Evolutionary conservation across 2,888 invertebrate species (phyloP).

Genomic region (Conistra vaccinii): DNA sequence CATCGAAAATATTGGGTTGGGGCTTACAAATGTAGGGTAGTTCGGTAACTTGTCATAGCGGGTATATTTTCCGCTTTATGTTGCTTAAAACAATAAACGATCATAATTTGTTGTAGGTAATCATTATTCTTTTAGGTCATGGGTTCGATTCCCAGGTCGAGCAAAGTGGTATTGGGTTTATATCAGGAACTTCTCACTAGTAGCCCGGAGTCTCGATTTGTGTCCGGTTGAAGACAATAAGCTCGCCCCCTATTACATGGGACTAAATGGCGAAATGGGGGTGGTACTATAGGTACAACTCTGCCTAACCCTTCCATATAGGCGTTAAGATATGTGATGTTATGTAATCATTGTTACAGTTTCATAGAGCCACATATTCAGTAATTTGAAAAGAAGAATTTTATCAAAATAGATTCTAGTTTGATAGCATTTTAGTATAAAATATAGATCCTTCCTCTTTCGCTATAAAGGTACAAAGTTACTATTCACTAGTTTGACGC

Average conservation of each 20-base stretch:
- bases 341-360: neutral
- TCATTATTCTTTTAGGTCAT: neutral
- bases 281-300: neutral
- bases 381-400: neutral
- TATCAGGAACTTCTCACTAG: neutral
- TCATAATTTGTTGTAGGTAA: no score
- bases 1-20: slow-evolving; percentile 47
- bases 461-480: slow-evolving; percentile 8
- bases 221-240: neutral
- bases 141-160: neutral
- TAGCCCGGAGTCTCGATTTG: neutral
- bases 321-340: neutral
- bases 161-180: neutral
- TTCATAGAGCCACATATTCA: no score
- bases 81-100: neutral
- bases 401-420: neutral
- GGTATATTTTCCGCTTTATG: neutral
- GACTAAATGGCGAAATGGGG: neutral
- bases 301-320: neutral
- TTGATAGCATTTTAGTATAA: neutral
- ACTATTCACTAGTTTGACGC: slow-evolving; percentile 1
- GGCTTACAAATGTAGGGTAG: slow-evolving; percentile 23
- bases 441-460: neutral
- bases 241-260: neutral
- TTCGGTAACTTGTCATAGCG: neutral